phyloP scores from a whole-genome alignment of 2,888 invertebrate species.

The Tubulanus polymorphus region DNA sequence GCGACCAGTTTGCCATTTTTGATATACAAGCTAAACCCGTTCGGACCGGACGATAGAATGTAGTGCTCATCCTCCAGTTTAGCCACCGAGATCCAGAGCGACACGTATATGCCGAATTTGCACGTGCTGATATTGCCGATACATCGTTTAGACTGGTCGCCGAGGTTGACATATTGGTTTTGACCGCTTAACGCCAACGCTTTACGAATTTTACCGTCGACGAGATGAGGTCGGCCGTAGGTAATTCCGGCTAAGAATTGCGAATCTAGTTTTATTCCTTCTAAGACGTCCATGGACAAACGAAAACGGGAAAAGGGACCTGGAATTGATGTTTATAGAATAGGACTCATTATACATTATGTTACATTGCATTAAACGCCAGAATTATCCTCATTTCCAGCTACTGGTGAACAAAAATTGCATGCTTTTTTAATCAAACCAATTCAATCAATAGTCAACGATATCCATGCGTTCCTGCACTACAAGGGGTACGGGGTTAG shows the following conservation, averaged over 20 bases:
- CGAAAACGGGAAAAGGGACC: slow-evolving; percentile 41
- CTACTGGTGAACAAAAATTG: no score
- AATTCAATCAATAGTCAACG: no score
- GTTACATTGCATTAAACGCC: no score
- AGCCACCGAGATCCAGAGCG: slow-evolving; percentile 39
- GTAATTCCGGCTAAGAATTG: slow-evolving; percentile 24
- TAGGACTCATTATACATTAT: no score
- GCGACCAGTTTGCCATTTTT: slow-evolving; percentile 26
- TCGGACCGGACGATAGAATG: slow-evolving; percentile 30
- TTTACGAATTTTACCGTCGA: slow-evolving; percentile 30
- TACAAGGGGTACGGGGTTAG: no score
- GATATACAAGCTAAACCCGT: slow-evolving; percentile 34
- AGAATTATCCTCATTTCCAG: no score
- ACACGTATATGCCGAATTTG: slow-evolving; percentile 37
- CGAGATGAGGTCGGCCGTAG: slow-evolving; percentile 23
- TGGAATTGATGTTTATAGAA: no score
- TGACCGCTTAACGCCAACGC: slow-evolving; percentile 30
- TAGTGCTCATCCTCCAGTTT: slow-evolving; percentile 26
- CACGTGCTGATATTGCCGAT: slow-evolving; percentile 38
- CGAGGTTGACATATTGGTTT: slow-evolving; percentile 36
- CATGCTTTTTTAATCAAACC: no score
- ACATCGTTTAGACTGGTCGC: slow-evolving; percentile 33
- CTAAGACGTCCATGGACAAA: slow-evolving; percentile 34
- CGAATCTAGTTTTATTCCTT: slow-evolving; percentile 23
- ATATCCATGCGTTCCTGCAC: no score